Base-by-base conservation (phyloP, 2,113 vertebrate species). In the Ploceus nigricollis region DNA sequence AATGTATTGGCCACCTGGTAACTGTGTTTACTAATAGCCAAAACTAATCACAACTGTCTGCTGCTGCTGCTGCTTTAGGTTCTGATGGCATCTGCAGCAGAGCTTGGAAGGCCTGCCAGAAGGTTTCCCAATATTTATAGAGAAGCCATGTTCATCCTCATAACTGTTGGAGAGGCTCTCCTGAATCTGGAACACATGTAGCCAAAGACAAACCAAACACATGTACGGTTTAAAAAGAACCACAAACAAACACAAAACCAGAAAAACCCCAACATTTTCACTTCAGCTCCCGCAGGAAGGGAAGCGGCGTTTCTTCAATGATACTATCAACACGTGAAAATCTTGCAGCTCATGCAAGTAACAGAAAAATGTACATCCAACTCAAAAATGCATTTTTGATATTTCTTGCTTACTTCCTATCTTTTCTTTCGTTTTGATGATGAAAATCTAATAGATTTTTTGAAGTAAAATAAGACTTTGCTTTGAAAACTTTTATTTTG, bases 261-360 rank as follows among this genome's bases (percentile, higher is more conserved):
- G 44, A 30, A 81, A 60, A 75, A 3, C 0, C 9, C n/a, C 28
- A 63, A 30, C 6, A 6, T 70, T 71, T 87, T 84, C 20, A 14
- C 14, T 53, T 73, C 48, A 45, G 30, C 90, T 88, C 9, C 58
- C 57, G 15, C 6, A 19, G 3, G 12, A 91, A 91, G 15, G 12
- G 39, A 51, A 79, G 40, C 5, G 79, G 28, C 18, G 35, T 66
- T 83, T 65, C 30, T 80, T 60, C 48, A 79, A 1, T 17, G 7
- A 50, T 39, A 45, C 10, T 35, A 35, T 14, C 30, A 75, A 35
- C 9, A 47, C 0, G 0, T 10, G 54, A 81, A 91, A 79, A 22
- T 5, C 17, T 50, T 64, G 4, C 10, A 7, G 37, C 7, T 10
- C 9, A 15, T 35, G 9, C 60, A 77, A 90, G 40, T n/a, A 60